Evolutionary conservation across 2,113 vertebrate species (phyloP), one percentile per base, ranked within the genome.

Genomic region (Rhineura floridana): DNA sequence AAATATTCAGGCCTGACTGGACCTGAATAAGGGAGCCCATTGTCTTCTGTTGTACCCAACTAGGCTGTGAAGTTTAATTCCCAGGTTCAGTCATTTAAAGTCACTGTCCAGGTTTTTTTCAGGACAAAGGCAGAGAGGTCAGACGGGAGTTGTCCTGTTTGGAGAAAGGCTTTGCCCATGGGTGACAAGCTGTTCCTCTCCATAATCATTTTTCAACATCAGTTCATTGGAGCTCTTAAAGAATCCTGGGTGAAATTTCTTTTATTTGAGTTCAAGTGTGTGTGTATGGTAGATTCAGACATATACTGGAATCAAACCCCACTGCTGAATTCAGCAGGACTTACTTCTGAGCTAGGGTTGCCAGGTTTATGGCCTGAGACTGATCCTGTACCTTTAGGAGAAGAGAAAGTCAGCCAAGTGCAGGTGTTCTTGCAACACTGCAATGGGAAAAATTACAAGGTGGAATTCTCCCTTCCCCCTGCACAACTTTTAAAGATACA

Each of bases 21-120:
- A 46, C 72, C 52, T 85, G 84, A 62, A 76, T 46, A 76, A 85
- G 39, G 42, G 39, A 62, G 28, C 39, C 72, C 72, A 85, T 85
- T 85, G 84, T 85, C 72, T 85, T 76, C n/a, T n/a, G n/a, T 76
- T 85, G 84, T 33, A 44, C 17, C 30, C 52, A 59, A 19, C 36
- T 19, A 33, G 84, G 84, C 76, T 75, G 72, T 75, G 72, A 59
- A 42, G 62, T 59, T 85, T 85, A 85, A 85, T 85, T 62, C 36
- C 72, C 72, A 85, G 72, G 70, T 75, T 62, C 39, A 28, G 4
- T 12, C 9, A 5, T 36, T 25, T 39, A 59, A 73, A 52, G 82
- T 21, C n/a, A 42, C 33, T 4, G 65, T 50, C 65, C 33, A 5
- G 13, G 50, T 85, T 42, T 85, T 70, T 76, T 76, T 62, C 21